phyloP scores from a whole-genome alignment of 2,113 vertebrate species.

The Entomyzon cyanotis region DNA sequence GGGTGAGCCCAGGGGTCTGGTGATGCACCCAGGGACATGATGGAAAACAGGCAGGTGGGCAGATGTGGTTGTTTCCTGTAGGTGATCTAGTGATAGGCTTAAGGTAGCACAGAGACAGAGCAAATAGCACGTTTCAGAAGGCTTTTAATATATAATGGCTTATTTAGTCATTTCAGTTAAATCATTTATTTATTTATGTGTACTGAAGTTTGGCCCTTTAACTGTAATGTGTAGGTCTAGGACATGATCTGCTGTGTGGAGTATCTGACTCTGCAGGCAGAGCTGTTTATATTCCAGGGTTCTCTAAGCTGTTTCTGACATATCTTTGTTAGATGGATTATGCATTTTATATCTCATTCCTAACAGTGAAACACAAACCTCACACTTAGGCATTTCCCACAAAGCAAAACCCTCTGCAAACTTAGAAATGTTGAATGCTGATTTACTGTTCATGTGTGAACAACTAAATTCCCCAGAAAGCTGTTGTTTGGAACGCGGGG shows the following conservation, averaged over 20 bases:
- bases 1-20: background rate
- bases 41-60: background rate
- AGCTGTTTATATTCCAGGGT: constrained; percentile 13
- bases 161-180: background rate
- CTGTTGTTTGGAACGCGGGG: background rate
- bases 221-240: background rate
- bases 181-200: background rate
- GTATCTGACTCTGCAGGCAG: background rate
- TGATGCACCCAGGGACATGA: background rate
- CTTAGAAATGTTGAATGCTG: background rate
- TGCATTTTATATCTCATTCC: constrained; percentile 13
- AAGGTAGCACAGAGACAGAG: background rate
- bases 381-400: constrained; percentile 40
- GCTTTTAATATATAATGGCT: background rate
- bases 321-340: constrained; percentile 33
- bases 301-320: background rate
- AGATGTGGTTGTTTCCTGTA: background rate
- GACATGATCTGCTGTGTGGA: background rate
- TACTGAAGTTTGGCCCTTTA: background rate
- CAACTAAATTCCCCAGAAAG: constrained; percentile 36
- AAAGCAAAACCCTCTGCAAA: background rate
- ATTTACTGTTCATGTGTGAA: constrained; percentile 57
- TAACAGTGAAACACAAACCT: constrained; percentile 39
- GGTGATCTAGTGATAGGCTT: background rate
- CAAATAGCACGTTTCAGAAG: background rate